Conservation (phyloP, 2,888 invertebrate species). For the Coecobrya sp. region DNA sequence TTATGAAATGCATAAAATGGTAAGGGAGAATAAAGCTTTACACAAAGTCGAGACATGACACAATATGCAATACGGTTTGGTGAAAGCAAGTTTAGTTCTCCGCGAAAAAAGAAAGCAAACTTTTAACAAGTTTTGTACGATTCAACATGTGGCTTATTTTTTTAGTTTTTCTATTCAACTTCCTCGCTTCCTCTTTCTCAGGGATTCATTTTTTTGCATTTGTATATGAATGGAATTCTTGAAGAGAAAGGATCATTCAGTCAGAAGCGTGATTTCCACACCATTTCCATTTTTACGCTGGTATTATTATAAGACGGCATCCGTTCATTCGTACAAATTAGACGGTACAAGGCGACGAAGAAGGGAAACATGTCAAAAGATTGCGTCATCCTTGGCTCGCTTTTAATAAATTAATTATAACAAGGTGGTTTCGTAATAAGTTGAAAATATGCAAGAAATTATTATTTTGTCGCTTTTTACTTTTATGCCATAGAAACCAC, state of each 20-base stretch:
- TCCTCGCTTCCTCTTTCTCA: too few species aligned
- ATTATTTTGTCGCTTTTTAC: neutral
- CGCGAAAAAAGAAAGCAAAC: neutral
- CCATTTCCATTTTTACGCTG: neutral
- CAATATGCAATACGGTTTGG: neutral
- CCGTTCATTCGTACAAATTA: neutral
- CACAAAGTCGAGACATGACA: neutral
- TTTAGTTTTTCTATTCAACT: neutral
- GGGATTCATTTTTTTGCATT: too few species aligned
- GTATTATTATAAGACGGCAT: neutral
- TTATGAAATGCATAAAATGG: neutral
- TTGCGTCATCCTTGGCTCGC: neutral
- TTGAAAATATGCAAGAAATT: neutral
- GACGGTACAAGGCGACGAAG: neutral
- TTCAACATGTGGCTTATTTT: slow-evolving; percentile 31
- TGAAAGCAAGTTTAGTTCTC: neutral
- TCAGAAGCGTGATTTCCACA: neutral
- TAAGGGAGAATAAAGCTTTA: neutral
- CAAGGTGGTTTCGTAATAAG: neutral
- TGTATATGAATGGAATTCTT: neutral
- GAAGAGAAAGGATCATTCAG: neutral
- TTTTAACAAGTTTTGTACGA: neutral
- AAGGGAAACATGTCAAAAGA: neutral
- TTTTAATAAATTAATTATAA: slow-evolving; percentile 37
- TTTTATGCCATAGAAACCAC: neutral